phyloP scores from a whole-genome alignment of 2,888 invertebrate genomes.

The Drosophila antonietae region DNA sequence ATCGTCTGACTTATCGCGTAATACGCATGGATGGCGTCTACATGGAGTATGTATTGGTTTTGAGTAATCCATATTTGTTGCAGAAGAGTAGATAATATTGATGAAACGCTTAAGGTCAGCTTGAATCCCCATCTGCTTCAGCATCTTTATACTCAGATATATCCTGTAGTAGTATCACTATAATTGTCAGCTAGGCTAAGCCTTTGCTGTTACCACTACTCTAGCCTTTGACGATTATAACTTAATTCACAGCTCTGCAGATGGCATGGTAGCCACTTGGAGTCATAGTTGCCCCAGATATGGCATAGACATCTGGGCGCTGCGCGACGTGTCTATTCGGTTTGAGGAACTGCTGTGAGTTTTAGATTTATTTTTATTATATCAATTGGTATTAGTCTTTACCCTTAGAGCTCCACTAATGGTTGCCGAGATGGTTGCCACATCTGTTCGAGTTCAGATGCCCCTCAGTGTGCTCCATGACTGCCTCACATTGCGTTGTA shows the following conservation, averaged over 20 bases:
- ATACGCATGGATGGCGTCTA: constrained; percentile 71
- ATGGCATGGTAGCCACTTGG: constrained; percentile 69
- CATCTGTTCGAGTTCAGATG: constrained; percentile 58
- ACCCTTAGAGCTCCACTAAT: constrained; percentile 63
- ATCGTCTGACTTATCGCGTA: constrained; percentile 76
- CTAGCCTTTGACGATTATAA: neutral
- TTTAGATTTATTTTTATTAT: neutral
- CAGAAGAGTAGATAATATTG: neutral
- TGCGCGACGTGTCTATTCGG: constrained; percentile 76
- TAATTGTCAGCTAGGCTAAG: neutral
- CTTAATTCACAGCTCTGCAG: constrained; percentile 47
- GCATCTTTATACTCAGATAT: neutral
- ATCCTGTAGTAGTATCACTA: neutral
- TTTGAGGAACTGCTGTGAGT: constrained; percentile 71
- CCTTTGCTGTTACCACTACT: neutral
- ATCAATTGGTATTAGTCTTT: neutral
- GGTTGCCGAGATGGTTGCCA: constrained; percentile 51
- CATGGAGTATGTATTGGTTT: constrained; percentile 70
- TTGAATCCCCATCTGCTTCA: neutral
- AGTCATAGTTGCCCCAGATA: constrained; percentile 59
- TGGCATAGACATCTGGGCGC: constrained; percentile 78
- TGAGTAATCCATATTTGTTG: neutral
- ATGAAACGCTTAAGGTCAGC: too few relatives aligned
- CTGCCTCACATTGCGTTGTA: constrained; percentile 73
- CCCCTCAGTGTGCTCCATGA: constrained; percentile 71